Conservation (phyloP, 2,797 vertebrate genomes). For the Nyctibius grandis region DNA sequence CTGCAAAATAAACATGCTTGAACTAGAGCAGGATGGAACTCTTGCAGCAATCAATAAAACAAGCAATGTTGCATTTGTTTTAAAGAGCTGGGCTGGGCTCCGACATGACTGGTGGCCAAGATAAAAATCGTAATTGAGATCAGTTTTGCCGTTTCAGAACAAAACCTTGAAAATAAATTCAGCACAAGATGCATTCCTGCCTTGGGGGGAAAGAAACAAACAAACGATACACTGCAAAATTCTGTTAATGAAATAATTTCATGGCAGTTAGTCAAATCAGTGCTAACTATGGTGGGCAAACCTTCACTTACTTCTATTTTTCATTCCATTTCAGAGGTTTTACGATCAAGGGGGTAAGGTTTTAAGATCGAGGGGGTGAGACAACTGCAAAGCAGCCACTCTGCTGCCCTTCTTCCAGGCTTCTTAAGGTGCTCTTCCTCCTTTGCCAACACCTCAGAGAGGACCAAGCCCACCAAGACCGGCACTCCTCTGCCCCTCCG, state of each 20-base stretch:
- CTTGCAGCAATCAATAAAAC: conserved; percentile 1
- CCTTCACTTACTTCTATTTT: not conserved
- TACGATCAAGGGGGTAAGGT: not conserved
- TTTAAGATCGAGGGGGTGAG: not conserved
- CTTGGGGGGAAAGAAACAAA: not conserved
- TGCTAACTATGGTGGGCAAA: not conserved
- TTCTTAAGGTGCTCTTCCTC: not conserved
- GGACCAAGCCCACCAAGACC: not conserved
- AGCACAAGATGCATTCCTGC: not conserved
- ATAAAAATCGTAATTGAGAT: conserved; percentile 29
- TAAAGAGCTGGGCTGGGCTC: not conserved
- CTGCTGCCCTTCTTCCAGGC: not conserved
- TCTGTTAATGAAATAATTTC: not conserved
- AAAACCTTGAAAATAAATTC: not conserved
- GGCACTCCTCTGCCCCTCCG: not conserved
- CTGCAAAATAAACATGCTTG: conserved; percentile 17
- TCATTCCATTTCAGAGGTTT: not conserved
- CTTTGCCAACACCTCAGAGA: not conserved
- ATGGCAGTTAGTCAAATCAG: not conserved
- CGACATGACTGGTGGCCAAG: not conserved
- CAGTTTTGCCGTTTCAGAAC: not conserved
- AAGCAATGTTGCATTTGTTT: not conserved
- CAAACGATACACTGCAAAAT: not conserved
- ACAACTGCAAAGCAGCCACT: not conserved
- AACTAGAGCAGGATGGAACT: not conserved